Conservation (phyloP, 2,888 invertebrate genomes). For the Lycocerus yunnanus region DNA sequence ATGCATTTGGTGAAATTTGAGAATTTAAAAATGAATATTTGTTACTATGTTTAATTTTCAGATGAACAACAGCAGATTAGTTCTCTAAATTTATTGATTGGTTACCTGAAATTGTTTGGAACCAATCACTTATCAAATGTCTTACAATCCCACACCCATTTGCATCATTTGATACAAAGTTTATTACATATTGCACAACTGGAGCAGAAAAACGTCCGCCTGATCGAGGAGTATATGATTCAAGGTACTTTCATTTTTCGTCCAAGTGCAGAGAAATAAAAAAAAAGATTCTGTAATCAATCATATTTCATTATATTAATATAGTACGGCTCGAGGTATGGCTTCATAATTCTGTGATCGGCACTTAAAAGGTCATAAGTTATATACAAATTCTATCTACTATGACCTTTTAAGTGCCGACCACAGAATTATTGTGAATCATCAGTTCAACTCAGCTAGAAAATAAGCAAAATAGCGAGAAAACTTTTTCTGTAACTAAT, state of each 20-base stretch:
- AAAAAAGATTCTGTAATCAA: no score
- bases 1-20: constrained; percentile 59
- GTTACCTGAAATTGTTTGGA: constrained; percentile 67
- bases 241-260: constrained; percentile 47
- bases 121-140: constrained; percentile 62
- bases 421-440: no score
- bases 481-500: no score
- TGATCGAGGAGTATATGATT: constrained; percentile 59
- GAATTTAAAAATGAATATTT: neutral
- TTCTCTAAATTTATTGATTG: constrained; percentile 67
- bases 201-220: constrained; percentile 55
- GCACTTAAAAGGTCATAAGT: no score
- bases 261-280: no score
- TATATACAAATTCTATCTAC: no score
- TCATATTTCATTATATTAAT: no score
- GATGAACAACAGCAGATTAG: constrained; percentile 67
- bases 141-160: constrained; percentile 60
- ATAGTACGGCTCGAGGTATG: no score
- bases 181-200: constrained; percentile 62
- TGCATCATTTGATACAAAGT: constrained; percentile 62
- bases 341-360: no score
- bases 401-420: no score
- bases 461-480: no score
- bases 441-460: no score
- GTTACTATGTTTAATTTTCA: constrained; percentile 39